Evolutionary conservation across 2,113 vertebrate species (phyloP).

Genomic region (Oenanthe oenanthe): DNA sequence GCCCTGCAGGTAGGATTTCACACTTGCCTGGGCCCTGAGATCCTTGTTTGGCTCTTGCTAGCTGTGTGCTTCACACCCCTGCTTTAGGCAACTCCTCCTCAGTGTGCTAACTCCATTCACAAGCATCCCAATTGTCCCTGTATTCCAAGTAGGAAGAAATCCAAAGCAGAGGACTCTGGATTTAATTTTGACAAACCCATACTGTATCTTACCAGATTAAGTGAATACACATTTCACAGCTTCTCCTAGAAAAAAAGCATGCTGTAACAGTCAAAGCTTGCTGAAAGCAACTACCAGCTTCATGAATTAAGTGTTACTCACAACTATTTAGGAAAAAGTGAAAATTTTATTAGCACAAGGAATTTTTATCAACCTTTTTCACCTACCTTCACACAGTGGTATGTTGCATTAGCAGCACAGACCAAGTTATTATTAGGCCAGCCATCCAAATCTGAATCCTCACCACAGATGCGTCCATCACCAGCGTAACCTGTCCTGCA

Average conservation of each 20-base stretch:
- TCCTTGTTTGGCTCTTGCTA: not conserved
- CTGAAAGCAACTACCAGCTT: not conserved
- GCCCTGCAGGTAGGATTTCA: not conserved
- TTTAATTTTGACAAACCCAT: not conserved
- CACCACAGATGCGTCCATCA: conserved; percentile 92
- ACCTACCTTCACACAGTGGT: conserved; percentile 92
- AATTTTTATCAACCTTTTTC: not conserved
- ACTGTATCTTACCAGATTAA: not conserved
- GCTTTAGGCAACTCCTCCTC: not conserved
- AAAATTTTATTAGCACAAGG: fast-evolving
- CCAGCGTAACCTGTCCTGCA: conserved; percentile 95
- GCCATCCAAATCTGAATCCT: conserved; percentile 96
- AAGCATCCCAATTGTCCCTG: not conserved
- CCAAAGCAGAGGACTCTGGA: not conserved
- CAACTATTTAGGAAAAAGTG: not conserved
- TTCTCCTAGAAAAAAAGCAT: not conserved
- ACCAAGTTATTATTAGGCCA: conserved; percentile 96
- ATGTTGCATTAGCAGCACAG: conserved; percentile 90
- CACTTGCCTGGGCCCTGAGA: fast-evolving
- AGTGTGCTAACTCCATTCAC: not conserved
- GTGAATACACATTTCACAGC: not conserved
- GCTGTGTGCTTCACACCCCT: not conserved
- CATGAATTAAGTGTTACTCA: not conserved
- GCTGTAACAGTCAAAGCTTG: not conserved
- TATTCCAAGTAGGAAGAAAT: not conserved